phyloP scores from a whole-genome alignment of 2,797 vertebrate genomes.

The Intellagama lesueurii region DNA sequence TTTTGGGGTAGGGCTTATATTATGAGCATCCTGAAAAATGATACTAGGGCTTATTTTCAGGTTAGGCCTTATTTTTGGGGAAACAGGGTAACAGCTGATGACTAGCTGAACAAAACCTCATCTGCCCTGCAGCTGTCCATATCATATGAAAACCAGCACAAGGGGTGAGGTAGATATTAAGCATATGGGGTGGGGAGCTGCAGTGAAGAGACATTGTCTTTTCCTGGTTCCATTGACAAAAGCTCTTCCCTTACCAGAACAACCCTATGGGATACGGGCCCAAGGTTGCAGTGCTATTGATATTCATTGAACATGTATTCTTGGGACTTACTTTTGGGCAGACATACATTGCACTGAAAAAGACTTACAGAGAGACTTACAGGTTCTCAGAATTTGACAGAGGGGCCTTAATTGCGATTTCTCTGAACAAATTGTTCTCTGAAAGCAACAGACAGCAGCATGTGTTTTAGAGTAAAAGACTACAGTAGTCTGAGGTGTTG shows the following conservation, averaged over 20 bases:
- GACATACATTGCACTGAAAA: neutral
- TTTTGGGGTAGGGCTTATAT: too few relatives aligned
- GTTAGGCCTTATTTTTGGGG: too few relatives aligned
- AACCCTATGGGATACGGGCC: neutral
- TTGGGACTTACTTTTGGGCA: neutral
- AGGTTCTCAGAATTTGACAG: neutral
- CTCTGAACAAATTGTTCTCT: neutral
- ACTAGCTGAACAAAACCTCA: too few relatives aligned
- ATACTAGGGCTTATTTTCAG: too few relatives aligned
- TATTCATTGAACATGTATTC: neutral
- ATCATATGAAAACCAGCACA: too few relatives aligned
- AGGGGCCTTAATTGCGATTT: neutral
- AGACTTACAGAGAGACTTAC: too few relatives aligned
- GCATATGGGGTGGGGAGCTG: too few relatives aligned
- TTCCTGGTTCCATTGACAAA: neutral
- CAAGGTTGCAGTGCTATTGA: neutral
- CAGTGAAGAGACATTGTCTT: too few relatives aligned
- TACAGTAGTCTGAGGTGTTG: neutral
- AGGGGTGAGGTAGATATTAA: too few relatives aligned
- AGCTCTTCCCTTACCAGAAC: neutral
- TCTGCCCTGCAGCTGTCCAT: too few relatives aligned
- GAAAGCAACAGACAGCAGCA: neutral
- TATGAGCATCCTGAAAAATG: too few relatives aligned
- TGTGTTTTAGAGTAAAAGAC: constrained; percentile 24
- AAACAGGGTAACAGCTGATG: too few relatives aligned